Base-by-base conservation (phyloP, 1,140 invertebrate genomes). In the Hycleus cichorii region DNA sequence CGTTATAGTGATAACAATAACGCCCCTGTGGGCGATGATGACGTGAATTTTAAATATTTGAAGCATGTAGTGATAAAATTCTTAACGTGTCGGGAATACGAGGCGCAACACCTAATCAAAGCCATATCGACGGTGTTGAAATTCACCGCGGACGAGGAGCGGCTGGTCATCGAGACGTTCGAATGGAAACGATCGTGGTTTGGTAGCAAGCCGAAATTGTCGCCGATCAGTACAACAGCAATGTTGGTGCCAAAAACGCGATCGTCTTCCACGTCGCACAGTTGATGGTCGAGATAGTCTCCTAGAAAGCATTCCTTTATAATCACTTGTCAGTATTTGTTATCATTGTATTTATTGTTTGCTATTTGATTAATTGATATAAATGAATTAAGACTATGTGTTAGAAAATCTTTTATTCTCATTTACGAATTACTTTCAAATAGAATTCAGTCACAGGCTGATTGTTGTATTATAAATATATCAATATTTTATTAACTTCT, bases 51-150 rank as follows among this genome's bases (percentile, higher is more conserved):
- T 67, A 86, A 89, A 70, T 95, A 95, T 75, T 78, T 95, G 49
- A 95, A 94, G 71, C 91, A 95, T 75, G 92, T 95, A 57, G 83
- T 96, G 50, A 85, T 96, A 4, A 93, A 94, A 71, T 95, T 95
- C 75, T 78, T 95, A 64, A 91, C 92, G 0, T 91, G 91, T 68
- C 79, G 89, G 64, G 92, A 95, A 81, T 81, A 83, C 47, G 83
- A 95, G 81, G 91, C 93, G 38, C 80, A 92, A 25, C 92, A 95
- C 73, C 76, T 97, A 60, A 93, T 92, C 3, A 83, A 88, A 69
- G 93, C 92, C 10, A 88, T 96, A 0, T 83, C 91, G 1, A 89
- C 89, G 3, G 75, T 96, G 48, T 76, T 96, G 18, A 84, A 91
- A 58, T 87, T 95, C 60, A 87, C 86, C 0, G 80, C 84, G 6